A percentile compares a stretch with the other conserved stretches of the same genome.
phyloP scores from a whole-genome alignment of 2,113 vertebrate genomes.

The Microtus ochrogaster region DNA sequence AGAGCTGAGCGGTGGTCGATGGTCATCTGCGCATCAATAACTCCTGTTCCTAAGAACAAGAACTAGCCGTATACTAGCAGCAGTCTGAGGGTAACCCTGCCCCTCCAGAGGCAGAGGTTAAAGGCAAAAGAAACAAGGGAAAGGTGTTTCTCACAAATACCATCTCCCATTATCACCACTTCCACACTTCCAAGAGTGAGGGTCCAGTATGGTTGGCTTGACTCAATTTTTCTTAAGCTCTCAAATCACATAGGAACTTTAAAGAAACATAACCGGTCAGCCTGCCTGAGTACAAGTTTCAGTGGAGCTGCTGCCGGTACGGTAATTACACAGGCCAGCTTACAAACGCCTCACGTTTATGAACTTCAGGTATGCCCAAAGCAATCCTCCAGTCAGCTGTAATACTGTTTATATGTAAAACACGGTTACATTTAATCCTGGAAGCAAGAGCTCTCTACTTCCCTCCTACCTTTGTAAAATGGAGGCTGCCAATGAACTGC shows the following conservation, averaged over 20 bases:
- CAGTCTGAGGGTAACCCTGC: background rate
- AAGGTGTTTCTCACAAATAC: background rate
- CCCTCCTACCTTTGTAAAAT: constrained; percentile 89
- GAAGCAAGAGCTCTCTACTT: background rate
- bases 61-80: background rate
- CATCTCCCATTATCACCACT: background rate
- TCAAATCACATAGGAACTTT: background rate
- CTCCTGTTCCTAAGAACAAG: background rate
- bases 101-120: background rate
- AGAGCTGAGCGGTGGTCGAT: background rate
- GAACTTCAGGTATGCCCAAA: background rate
- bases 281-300: background rate
- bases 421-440: background rate
- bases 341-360: background rate
- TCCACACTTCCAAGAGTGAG: background rate
- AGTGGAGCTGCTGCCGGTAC: background rate
- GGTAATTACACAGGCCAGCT: background rate
- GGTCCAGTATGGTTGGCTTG: background rate
- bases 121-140: background rate
- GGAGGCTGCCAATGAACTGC: constrained; percentile 96
- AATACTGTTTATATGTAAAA: background rate
- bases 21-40: background rate
- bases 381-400: background rate
- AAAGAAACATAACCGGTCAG: background rate
- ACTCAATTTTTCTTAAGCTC: constrained; percentile 39